Base-by-base conservation (phyloP, 2,797 vertebrate genomes). In the Etheostoma perlongum region DNA sequence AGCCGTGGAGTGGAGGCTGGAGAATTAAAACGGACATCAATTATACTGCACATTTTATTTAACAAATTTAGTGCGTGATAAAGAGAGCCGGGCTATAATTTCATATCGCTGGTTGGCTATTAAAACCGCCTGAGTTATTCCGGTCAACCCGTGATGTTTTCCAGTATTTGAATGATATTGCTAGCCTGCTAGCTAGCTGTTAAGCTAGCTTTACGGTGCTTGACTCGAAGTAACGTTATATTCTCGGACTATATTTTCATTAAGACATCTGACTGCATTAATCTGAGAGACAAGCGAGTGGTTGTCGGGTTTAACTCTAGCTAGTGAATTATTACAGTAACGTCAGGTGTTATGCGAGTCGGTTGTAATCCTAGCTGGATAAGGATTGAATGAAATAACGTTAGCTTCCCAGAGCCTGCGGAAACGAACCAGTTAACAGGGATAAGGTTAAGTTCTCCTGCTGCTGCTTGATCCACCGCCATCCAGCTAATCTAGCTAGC, bases 331-430 rank as follows among this genome's bases (percentile, higher is more conserved):
- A 3, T 62, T 58, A 18, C 59, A 18, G 15, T 52, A 36, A 40
- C 36, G 36, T 44, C 14, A 15, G 25, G 48, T 81, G 58, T 66
- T 63, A 42, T 16, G 65, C 25, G 68, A 64, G 47, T 73, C 61
- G 79, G 74, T 59, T 85, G 60, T 85, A 54, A 74, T 81, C 76
- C 59, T 59, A 82, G 73, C 73, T 59, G 70, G 78, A 74, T 59
- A 72, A 68, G 90, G 88, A 92, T 94, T 95, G 94, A 95, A 95
- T 95, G 94, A 94, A 95, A 90, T 89, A 85, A 83, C 83, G 70
- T 78, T 89, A 90, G 90, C 90, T 86, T 51, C 59, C 61, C 76
- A 47, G 76, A 87, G 86, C 80, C 83, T 90, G 79, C 92, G 92
- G 91, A 95, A 93, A 92, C 92, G 63, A 87, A 76, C 77, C 87